Base-by-base conservation (phyloP, 1,140 invertebrate genomes). In the Neodiprion lecontei region DNA sequence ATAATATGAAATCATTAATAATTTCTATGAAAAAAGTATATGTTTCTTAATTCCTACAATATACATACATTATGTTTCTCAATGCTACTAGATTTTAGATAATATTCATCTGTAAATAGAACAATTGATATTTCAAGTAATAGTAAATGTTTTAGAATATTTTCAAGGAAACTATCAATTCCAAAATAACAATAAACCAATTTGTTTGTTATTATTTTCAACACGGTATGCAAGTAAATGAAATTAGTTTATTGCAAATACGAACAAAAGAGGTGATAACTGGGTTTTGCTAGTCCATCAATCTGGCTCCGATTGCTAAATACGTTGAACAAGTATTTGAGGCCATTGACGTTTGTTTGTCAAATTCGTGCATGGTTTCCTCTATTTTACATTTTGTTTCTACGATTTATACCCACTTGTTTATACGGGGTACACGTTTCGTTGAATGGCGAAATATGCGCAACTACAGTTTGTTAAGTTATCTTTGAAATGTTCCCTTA, bases 71-170 rank as follows among this genome's bases (percentile, higher is more conserved):
- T 70, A 48, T 71, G 70, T 73, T 77, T 73, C 1, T 40, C 70
- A 77, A 69, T 66, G 76, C 72, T 73, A 73, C 48, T 65, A 73
- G 53, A 61, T 73, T 75, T 68, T 75, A 78, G 74, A 74, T 68
- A 78, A 75, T 74, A 77, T 78, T 85, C 80, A 83, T 83, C 80
- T 87, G 85, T 87, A 87, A 79, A 87, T 86, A 86, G 84, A 78
- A 85, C 78, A 81, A 83, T 80, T 79, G 81, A 80, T 72, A 74
- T 83, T 47, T 84, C 79, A 84, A 85, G 70, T 78, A 76, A 82
- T 79, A 83, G 79, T 84, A 80, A 82, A 79, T 83, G 81, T 85
- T 81, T 80, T 83, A 82, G 80, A 81, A 74, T 79, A 72, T 80
- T 79, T 79, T 75, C 74, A 79, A 78, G 71, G 74, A 77, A 77